Evolutionary conservation across 2,113 vertebrate species (phyloP).

Genomic region (Amia ocellicauda): DNA sequence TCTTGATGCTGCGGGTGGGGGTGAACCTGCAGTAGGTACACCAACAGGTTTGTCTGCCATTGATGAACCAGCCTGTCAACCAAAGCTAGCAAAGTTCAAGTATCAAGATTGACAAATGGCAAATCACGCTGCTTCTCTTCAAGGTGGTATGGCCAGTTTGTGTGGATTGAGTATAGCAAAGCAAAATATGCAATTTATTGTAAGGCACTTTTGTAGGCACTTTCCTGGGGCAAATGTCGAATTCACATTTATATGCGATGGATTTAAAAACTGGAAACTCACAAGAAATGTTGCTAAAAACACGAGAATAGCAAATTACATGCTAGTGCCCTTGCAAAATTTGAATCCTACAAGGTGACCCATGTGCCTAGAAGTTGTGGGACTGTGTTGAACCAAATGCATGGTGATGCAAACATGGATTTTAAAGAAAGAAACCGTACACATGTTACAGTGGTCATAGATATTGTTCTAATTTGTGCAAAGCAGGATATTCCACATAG

Average conservation of each 20-base stretch:
- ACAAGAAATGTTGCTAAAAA: slow-evolving; percentile 9
- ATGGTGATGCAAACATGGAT: neutral
- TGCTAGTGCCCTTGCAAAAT: slow-evolving; percentile 19
- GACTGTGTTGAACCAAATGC: slow-evolving; percentile 4
- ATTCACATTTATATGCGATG: slow-evolving; percentile 6
- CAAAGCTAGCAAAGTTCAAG: too few species aligned
- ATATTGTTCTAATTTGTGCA: slow-evolving; percentile 16
- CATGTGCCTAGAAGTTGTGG: neutral
- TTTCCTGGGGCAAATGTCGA: neutral
- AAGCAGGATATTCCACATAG: slow-evolving; percentile 9
- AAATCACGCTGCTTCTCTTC: too few species aligned
- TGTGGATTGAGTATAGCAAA: too few species aligned
- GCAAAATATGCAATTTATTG: too few species aligned
- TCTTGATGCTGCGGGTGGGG: too few species aligned
- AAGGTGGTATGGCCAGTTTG: too few species aligned
- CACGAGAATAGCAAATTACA: slow-evolving; percentile 9
- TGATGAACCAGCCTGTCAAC: too few species aligned
- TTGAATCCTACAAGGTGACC: slow-evolving; percentile 2
- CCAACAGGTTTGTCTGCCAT: too few species aligned
- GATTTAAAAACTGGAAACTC: slow-evolving; percentile 10
- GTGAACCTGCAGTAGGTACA: too few species aligned
- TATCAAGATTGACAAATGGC: too few species aligned
- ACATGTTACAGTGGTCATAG: slow-evolving; percentile 25
- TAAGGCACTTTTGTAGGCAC: too few species aligned
- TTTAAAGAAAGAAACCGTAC: slow-evolving; percentile 19